Conservation (phyloP, 92 coral and sea anemone genomes). For the Isaurus tuberculatus region DNA sequence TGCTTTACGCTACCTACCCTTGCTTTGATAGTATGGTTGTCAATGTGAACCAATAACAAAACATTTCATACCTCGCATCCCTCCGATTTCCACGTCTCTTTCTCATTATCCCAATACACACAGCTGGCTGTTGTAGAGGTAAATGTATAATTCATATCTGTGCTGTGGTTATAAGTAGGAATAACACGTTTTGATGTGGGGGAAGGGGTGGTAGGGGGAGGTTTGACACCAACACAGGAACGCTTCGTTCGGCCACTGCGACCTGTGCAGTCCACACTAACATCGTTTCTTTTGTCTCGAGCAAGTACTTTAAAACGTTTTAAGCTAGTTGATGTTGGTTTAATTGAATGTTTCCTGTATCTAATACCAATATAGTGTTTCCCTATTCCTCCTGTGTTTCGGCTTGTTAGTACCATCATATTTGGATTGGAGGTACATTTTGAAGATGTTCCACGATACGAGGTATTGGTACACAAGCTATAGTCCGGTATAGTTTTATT, state of each 20-base stretch:
- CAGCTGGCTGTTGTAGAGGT: conserved; percentile 66
- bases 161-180: conserved; percentile 51
- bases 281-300: not conserved
- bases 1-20: no score
- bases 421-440: conserved; percentile 61
- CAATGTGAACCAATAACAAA: not conserved
- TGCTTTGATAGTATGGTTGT: not conserved
- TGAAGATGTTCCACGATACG: not conserved
- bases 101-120: conserved; percentile 69
- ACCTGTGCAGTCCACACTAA: conserved; percentile 27
- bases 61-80: conserved; percentile 68
- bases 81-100: conserved; percentile 62
- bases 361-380: conserved; percentile 73
- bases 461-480: conserved; percentile 48
- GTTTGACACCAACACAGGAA: conserved; percentile 69
- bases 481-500: conserved; percentile 52
- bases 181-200: conserved; percentile 34
- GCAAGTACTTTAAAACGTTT: not conserved
- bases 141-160: conserved; percentile 70
- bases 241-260: conserved; percentile 60
- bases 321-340: not conserved
- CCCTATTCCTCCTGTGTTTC: conserved; percentile 63
- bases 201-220: conserved; percentile 65
- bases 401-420: conserved; percentile 53
- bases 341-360: conserved; percentile 1